Percentiles rank a stretch among this genome's conserved stretches.
These are phyloP conservation scores for Lepisosteus oculatus DNA, from an alignment of 2,113 vertebrate species.

Conservation along the genomic window DNA sequence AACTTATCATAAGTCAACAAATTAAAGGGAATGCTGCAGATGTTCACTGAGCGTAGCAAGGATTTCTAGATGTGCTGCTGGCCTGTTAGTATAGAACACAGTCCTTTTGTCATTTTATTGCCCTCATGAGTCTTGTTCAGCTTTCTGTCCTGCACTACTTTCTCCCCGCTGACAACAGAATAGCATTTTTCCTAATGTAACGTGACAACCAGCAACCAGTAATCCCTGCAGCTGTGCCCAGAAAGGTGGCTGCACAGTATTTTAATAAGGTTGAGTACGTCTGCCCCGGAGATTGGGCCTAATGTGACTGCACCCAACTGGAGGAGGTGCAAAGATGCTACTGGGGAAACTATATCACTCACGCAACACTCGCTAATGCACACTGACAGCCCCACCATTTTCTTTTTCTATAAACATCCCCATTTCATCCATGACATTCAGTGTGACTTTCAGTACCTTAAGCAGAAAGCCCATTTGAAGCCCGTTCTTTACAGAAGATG, in stretches of 20 bases:
- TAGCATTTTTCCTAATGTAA: constrained; percentile 8
- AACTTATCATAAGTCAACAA: no score
- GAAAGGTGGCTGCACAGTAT: neutral
- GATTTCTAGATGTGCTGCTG: no score
- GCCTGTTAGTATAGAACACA: no score
- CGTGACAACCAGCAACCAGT: constrained; percentile 11
- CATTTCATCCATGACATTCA: no score
- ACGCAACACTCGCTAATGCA: neutral
- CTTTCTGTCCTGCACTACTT: neutral
- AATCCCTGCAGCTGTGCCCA: neutral
- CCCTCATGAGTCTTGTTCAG: neutral
- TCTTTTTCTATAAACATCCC: neutral
- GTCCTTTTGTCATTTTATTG: no score
- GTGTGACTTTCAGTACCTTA: no score
- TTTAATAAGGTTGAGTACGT: constrained; percentile 5
- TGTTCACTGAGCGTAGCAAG: no score
- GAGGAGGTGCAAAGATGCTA: neutral
- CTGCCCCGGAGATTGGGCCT: neutral
- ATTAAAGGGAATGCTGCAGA: no score
- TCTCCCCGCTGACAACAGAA: neutral
- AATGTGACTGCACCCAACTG: neutral
- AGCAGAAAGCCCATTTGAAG: no score
- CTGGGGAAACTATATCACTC: neutral
- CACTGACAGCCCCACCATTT: neutral
- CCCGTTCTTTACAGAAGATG: no score